Conservation (phyloP, 2,888 invertebrate species). For the Xestobium rufovillosum region DNA sequence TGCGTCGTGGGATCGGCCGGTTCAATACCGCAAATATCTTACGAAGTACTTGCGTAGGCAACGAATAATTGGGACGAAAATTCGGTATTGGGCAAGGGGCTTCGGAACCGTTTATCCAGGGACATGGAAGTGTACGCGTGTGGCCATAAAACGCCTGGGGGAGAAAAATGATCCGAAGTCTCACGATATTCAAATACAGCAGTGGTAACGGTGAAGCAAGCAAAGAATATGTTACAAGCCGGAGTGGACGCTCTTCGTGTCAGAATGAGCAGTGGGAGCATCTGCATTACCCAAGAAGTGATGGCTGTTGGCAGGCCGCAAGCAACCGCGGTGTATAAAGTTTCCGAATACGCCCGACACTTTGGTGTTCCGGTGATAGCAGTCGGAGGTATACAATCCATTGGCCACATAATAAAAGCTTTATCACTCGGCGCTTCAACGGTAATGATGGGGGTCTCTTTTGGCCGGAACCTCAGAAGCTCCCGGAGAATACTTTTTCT, state of each 20-base stretch:
- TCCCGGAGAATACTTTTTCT: conserved; percentile 98
- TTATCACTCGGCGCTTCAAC: conserved; percentile 87
- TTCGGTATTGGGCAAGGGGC: conserved; percentile 75
- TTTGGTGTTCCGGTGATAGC: conserved; percentile 96
- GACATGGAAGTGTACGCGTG: conserved; percentile 76
- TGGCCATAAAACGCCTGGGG: conserved; percentile 79
- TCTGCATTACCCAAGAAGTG: conserved; percentile 98
- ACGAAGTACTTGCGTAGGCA: conserved; percentile 65
- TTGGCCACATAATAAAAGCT: conserved; percentile 95
- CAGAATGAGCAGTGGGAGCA: conserved; percentile 99
- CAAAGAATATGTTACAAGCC: conserved; percentile 93
- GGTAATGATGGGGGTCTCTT: conserved; percentile 99
- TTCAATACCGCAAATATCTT: conserved; percentile 54
- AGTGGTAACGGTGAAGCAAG: conserved; percentile 94
- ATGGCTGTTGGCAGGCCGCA: conserved; percentile 99
- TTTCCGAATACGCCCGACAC: conserved; percentile 79
- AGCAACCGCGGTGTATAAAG: conserved; percentile 95
- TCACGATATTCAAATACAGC: conserved; percentile 51
- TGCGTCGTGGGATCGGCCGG: conserved; percentile 40
- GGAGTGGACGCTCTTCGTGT: conserved; percentile 95
- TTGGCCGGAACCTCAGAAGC: conserved; percentile 97
- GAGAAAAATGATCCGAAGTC: conserved; percentile 46
- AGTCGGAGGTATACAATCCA: conserved; percentile 95
- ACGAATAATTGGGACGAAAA: conserved; percentile 71
- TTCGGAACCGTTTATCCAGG: conserved; percentile 85